Percentiles rank a stretch among this genome's conserved stretches.
phyloP scores from a whole-genome alignment of 2,113 vertebrate genomes.

The Myotis brandtii region DNA sequence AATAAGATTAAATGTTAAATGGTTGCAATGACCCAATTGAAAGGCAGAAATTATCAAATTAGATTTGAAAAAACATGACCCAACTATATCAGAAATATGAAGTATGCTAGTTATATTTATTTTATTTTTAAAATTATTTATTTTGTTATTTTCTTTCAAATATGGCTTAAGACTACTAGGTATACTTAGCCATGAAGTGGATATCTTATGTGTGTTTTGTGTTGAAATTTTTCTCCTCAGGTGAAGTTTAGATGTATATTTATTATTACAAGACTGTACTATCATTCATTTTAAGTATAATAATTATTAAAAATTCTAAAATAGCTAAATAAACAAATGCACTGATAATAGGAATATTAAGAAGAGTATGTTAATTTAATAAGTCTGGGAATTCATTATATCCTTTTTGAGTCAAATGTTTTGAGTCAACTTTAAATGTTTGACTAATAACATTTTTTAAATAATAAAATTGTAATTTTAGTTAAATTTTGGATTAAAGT shows the following conservation, averaged over 20 bases:
- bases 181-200: constrained; percentile 27
- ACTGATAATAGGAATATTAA: neutral
- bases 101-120: neutral
- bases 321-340: constrained; percentile 41
- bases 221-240: constrained; percentile 13
- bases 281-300: constrained; percentile 32
- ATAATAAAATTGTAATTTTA: constrained; percentile 25
- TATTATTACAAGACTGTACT: constrained; percentile 24
- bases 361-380: constrained; percentile 6
- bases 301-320: constrained; percentile 30
- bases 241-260: neutral
- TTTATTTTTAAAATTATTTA: constrained; percentile 14
- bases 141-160: constrained; percentile 51
- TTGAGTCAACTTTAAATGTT: neutral
- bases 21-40: neutral
- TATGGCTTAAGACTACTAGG: neutral
- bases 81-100: constrained; percentile 17
- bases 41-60: constrained; percentile 6
- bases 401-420: neutral
- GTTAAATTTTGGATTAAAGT: constrained; percentile 43
- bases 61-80: constrained; percentile 32
- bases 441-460: neutral
- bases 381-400: neutral
- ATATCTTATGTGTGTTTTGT: constrained; percentile 22
- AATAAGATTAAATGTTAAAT: constrained; percentile 30